A percentile compares a stretch with the other conserved stretches of the same genome.
Evolutionary conservation across 2,888 invertebrate genomes (phyloP).

Genomic region (Autographa gamma): DNA sequence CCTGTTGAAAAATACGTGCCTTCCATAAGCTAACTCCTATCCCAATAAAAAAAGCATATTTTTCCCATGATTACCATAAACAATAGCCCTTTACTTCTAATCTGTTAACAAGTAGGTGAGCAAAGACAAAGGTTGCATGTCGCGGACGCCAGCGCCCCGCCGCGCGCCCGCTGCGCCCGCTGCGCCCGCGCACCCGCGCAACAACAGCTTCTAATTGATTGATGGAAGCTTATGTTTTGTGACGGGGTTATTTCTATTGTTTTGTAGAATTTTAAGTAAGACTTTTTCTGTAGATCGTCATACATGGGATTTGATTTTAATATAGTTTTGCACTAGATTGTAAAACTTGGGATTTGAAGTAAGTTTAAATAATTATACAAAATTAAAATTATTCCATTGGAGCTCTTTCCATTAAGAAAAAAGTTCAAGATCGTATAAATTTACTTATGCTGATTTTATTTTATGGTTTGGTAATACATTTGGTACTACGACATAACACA

Average conservation of each 20-base stretch:
- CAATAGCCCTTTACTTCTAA: constrained; percentile 30
- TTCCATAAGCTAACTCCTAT: background rate
- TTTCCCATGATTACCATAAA: constrained; percentile 8
- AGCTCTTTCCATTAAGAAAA: too few relatives aligned
- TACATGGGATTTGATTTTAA: too few relatives aligned
- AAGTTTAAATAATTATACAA: too few relatives aligned
- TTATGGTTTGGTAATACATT: too few relatives aligned
- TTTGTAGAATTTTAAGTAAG: background rate
- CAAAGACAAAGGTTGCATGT: constrained; percentile 60
- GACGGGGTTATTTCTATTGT: background rate
- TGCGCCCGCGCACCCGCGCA: constrained; percentile 45
- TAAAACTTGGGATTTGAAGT: too few relatives aligned
- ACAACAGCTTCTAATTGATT: constrained; percentile 46
- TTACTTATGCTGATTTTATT: too few relatives aligned
- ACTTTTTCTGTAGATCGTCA: too few relatives aligned
- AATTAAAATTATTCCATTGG: too few relatives aligned
- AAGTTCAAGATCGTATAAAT: too few relatives aligned
- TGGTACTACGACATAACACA: too few relatives aligned
- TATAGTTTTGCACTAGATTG: too few relatives aligned
- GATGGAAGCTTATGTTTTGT: constrained; percentile 6
- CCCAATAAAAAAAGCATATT: constrained; percentile 19
- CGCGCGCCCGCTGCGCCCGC: constrained; percentile 51
- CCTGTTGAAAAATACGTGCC: too few relatives aligned
- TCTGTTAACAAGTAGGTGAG: constrained; percentile 55
- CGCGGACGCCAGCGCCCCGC: constrained; percentile 50